Base-by-base conservation (phyloP, 2,888 invertebrate genomes). In the Phlogophora meticulosa region DNA sequence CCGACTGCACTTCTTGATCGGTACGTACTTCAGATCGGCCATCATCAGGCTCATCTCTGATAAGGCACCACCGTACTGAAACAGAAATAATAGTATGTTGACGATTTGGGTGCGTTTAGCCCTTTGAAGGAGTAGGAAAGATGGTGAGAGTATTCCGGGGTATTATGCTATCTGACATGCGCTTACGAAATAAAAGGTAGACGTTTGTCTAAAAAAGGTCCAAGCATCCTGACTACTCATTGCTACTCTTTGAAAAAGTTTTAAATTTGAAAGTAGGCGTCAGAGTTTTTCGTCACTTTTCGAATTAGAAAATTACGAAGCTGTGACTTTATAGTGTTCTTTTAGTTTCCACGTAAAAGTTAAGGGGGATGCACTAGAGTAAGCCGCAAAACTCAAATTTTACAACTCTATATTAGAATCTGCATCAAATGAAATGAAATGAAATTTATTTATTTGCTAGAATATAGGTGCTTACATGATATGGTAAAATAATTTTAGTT, bases 31-130 rank as follows among this genome's bases (percentile, higher is more conserved):
- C 9, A 94, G 72, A 0, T 72, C 34, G 0, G 91, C 75, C 87
- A 83, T 90, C 87, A 91, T 81, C 11, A 94, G 81, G 32, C 88
- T 89, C 4, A 75, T 7, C n/a, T 87, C 71, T 3, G 93, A 92
- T 43, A 91, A 3, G 9, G 81, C 53, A 2, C 93, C 93, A 13
- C 81, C 86, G 36, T 92, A 90, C 94, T 94, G 69, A 38, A 87
- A 82, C 28, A 65, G 67, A 45, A 46, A 24, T 28, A 17, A 13
- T 10, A 10, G 36, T 15, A 62, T 38, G 7, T 32, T 9, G 13
- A 32, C 4, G 20, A 28, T n/a, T n/a, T n/a, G n/a, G n/a, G n/a
- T n/a, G n/a, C n/a, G n/a, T n/a, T n/a, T n/a, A n/a, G n/a, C n/a
- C n/a, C n/a, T n/a, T n/a, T n/a, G n/a, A n/a, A n/a, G n/a, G 48